Percentiles rank a stretch among this genome's conserved stretches.
Evolutionary conservation across 2,113 vertebrate species (phyloP).

Genomic region (Polypterus senegalus): DNA sequence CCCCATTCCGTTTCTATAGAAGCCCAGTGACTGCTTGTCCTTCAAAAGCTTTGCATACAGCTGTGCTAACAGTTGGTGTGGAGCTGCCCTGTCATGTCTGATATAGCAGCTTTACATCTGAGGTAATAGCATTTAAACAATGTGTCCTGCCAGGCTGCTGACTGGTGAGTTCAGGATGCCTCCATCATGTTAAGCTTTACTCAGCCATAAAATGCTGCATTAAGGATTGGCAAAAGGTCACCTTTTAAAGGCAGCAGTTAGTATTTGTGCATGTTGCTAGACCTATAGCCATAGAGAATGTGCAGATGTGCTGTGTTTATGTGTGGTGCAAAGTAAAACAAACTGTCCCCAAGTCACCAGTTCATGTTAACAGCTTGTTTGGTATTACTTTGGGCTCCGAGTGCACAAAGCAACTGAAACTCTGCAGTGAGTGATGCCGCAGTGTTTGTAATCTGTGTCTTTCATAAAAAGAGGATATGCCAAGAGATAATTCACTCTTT

Average conservation of each 20-base stretch:
- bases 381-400: too few relatives aligned
- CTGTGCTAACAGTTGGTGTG: constrained; percentile 28
- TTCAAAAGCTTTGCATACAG: constrained; percentile 38
- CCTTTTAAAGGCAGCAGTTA: constrained; percentile 13
- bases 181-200: constrained; percentile 12
- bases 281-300: neutral
- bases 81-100: constrained; percentile 1
- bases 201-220: constrained; percentile 38
- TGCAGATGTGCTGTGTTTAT: too few relatives aligned
- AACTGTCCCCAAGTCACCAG: too few relatives aligned
- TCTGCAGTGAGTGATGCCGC: too few relatives aligned
- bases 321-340: too few relatives aligned
- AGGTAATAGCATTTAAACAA: constrained; percentile 6
- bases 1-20: constrained; percentile 22
- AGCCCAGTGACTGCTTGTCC: constrained; percentile 35
- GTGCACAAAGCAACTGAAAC: too few relatives aligned
- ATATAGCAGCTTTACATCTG: constrained; percentile 6
- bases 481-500: too few relatives aligned
- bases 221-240: constrained; percentile 35
- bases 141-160: constrained; percentile 12
- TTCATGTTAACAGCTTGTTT: too few relatives aligned
- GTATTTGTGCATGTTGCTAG: constrained; percentile 6
- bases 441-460: too few relatives aligned
- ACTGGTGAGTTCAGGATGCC: constrained; percentile 15
- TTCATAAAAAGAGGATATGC: too few relatives aligned